phyloP scores from a whole-genome alignment of 2,888 invertebrate genomes.

The Tenthredo livida region DNA sequence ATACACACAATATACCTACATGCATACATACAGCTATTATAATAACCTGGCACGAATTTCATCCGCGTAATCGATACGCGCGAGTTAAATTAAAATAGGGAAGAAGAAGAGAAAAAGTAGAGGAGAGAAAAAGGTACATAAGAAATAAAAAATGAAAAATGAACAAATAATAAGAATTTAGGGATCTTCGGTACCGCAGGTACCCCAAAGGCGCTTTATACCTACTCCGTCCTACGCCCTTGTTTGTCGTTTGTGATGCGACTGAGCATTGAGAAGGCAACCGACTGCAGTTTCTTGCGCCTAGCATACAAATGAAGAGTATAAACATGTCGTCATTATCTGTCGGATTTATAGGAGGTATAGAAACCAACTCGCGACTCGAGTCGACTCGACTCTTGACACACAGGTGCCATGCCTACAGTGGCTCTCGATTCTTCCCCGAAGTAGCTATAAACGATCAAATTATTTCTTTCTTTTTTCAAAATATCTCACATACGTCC shows the following conservation, averaged over 20 bases:
- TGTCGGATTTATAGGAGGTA: constrained; percentile 72
- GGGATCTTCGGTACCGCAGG: no score
- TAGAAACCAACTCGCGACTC: constrained; percentile 28
- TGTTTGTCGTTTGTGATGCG: background rate
- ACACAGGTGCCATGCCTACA: constrained; percentile 42
- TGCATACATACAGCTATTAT: no score
- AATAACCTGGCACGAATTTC: no score
- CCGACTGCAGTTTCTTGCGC: constrained; percentile 60
- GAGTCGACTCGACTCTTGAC: constrained; percentile 41
- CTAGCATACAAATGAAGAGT: constrained; percentile 75
- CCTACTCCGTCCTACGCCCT: background rate
- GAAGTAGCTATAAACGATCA: no score
- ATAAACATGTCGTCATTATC: constrained; percentile 77
- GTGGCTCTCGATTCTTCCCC: constrained; percentile 26
- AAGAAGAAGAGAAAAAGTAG: background rate
- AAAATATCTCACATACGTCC: no score
- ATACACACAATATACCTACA: no score
- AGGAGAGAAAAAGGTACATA: no score
- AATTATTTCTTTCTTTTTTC: background rate
- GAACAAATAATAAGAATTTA: no score
- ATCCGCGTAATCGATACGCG: background rate
- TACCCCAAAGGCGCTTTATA: background rate
- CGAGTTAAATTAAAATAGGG: background rate
- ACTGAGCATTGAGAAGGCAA: background rate
- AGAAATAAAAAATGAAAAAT: background rate